phyloP scores from a whole-genome alignment of 2,797 vertebrate species.

The Epinephelus awoara region DNA sequence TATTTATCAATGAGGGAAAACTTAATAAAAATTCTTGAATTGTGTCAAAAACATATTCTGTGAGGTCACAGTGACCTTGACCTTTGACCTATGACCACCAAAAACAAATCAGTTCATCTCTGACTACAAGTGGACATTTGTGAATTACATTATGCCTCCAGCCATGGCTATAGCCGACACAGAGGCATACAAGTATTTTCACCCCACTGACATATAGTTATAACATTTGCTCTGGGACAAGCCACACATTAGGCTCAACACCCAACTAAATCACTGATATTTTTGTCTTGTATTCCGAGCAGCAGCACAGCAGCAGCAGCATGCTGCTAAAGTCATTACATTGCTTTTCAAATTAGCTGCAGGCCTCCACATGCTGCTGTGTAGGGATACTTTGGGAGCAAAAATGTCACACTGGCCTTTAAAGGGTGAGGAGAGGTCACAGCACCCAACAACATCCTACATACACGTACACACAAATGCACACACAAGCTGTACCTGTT shows the following conservation, averaged over 20 bases:
- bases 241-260: neutral
- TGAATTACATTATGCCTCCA: no score
- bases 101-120: no score
- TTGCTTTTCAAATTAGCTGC: conserved; percentile 57
- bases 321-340: conserved; percentile 50
- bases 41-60: no score
- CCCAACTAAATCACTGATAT: neutral
- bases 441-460: neutral
- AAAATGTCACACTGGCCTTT: conserved; percentile 68
- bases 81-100: no score
- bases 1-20: no score
- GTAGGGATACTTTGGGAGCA: conserved; percentile 40
- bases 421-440: conserved; percentile 38
- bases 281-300: conserved; percentile 6
- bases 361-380: conserved; percentile 32
- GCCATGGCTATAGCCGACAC: no score
- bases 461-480: neutral
- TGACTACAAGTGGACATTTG: no score
- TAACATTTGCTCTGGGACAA: neutral
- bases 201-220: conserved; percentile 7
- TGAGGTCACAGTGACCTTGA: no score
- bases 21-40: no score
- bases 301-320: neutral
- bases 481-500: neutral
- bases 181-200: no score